These are phyloP conservation scores for Leptinotarsa texana DNA, from an alignment of 1,140 invertebrate species.

Conservation along the genomic window DNA sequence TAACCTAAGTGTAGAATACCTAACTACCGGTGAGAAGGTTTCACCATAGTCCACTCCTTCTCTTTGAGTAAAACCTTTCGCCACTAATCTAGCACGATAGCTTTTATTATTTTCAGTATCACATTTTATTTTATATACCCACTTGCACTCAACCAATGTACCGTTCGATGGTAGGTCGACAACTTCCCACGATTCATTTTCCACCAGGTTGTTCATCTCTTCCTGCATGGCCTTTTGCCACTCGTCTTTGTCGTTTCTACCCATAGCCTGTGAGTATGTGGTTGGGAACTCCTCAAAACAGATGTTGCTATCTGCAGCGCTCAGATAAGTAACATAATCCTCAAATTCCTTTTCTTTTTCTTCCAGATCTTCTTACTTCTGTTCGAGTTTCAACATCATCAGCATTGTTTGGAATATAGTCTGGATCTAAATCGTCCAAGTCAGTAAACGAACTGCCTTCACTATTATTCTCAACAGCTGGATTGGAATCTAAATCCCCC, in stretches of 20 bases:
- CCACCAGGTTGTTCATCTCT: constrained; percentile 44
- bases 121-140: constrained; percentile 42
- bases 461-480: not conserved
- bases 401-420: constrained; percentile 19
- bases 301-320: too few species aligned
- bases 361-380: constrained; percentile 11
- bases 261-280: constrained; percentile 39
- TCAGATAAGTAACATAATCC: not conserved
- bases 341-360: too few species aligned
- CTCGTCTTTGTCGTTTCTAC: constrained; percentile 38
- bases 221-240: constrained; percentile 48
- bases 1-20: constrained; percentile 4
- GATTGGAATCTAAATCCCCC: not conserved
- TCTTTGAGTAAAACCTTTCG: constrained; percentile 51
- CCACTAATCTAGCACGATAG: constrained; percentile 52
- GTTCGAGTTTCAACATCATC: constrained; percentile 23
- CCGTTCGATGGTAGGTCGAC: constrained; percentile 44
- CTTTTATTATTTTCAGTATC: constrained; percentile 2
- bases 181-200: constrained; percentile 52
- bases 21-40: constrained; percentile 34
- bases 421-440: constrained; percentile 15
- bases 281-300: constrained; percentile 21
- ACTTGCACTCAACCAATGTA: constrained; percentile 51
- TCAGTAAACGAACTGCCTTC: too few species aligned
- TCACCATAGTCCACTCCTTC: constrained; percentile 30